phyloP scores from a whole-genome alignment of 2,888 invertebrate species.

The Coecobrya sp. region DNA sequence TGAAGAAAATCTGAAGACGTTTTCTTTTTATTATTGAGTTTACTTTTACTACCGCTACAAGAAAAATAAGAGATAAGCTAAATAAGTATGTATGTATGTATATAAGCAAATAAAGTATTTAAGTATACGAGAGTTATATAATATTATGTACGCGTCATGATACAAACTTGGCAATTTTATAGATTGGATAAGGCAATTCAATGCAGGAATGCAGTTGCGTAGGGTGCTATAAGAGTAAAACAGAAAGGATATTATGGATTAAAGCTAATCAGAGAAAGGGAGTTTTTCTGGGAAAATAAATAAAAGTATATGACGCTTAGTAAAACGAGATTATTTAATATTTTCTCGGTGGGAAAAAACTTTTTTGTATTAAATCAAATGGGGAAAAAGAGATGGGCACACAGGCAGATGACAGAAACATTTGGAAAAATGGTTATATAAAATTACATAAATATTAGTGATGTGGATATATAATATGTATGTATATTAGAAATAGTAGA shows the following conservation, averaged over 20 bases:
- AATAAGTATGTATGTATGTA: background rate
- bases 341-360: slow-evolving; percentile 32
- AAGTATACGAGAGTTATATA: background rate
- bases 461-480: background rate
- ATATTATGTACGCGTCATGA: background rate
- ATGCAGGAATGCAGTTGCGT: slow-evolving; percentile 5
- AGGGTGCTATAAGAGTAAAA: slow-evolving; percentile 9
- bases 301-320: slow-evolving; percentile 69
- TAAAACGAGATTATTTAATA: slow-evolving; percentile 61
- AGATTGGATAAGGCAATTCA: slow-evolving; percentile 28
- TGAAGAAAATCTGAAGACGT: slow-evolving; percentile 15
- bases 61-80: slow-evolving; percentile 7
- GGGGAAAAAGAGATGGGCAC: background rate
- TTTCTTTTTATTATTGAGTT: background rate
- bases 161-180: slow-evolving; percentile 24
- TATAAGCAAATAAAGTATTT: slow-evolving; percentile 16
- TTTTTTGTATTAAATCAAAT: slow-evolving; percentile 53
- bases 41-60: background rate
- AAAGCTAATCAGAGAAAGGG: background rate
- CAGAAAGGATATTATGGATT: background rate
- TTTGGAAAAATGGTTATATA: background rate
- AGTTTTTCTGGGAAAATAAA: background rate
- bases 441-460: background rate
- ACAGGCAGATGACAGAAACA: background rate
- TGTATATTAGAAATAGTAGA: background rate